Evolutionary conservation across 2,888 invertebrate species (phyloP).

Genomic region (Tetramorium bicarinatum): DNA sequence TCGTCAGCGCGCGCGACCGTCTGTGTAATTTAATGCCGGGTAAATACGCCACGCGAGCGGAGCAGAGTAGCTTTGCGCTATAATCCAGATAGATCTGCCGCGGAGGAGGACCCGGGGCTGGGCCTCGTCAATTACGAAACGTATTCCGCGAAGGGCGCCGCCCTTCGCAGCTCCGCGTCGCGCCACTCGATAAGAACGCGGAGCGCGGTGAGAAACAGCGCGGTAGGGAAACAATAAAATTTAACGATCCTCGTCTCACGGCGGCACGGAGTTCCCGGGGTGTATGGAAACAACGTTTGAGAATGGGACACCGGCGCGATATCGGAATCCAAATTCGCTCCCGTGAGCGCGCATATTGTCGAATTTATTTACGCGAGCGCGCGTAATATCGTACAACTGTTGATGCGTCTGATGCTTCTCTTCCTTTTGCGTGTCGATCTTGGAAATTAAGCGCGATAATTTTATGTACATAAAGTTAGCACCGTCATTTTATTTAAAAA

Average conservation of each 20-base stretch:
- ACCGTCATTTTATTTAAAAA: too few species aligned
- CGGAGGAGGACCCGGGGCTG: slow-evolving; percentile 61
- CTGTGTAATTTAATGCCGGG: slow-evolving; percentile 84
- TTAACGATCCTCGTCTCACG: not conserved
- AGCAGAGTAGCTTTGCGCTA: slow-evolving; percentile 80
- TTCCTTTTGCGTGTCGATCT: not conserved
- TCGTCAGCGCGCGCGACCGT: slow-evolving; percentile 78
- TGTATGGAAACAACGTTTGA: not conserved
- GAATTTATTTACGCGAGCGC: not conserved
- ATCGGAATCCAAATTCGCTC: not conserved
- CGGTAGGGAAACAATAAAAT: not conserved
- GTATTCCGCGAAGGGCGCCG: slow-evolving; percentile 56
- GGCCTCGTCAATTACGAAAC: slow-evolving; percentile 70
- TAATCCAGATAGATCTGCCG: slow-evolving; percentile 82
- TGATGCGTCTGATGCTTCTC: not conserved
- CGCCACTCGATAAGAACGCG: slow-evolving; percentile 8
- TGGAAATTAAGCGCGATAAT: not conserved
- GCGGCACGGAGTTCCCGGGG: not conserved
- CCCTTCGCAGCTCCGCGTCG: not conserved
- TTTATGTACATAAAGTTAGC: too few species aligned
- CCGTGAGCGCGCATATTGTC: not conserved
- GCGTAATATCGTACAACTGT: not conserved
- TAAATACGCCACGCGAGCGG: slow-evolving; percentile 80
- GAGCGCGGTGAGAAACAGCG: not conserved
- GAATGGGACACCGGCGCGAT: not conserved